Evolutionary conservation across 2,888 invertebrate genomes (phyloP).

Genomic region (Cheilosia vernalis): DNA sequence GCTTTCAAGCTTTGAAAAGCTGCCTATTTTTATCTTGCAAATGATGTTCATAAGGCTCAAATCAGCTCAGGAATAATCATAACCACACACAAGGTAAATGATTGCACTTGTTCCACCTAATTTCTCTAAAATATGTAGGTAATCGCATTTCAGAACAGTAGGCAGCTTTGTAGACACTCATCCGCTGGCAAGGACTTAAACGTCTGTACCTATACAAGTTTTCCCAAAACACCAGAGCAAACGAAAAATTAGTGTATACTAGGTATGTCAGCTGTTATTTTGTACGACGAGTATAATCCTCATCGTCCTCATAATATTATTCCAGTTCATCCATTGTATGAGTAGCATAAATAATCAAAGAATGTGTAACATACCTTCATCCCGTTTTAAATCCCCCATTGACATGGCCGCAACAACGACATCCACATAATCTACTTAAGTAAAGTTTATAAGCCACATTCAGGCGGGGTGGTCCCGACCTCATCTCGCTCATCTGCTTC

Average conservation of each 20-base stretch:
- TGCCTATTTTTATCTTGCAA: too few species aligned
- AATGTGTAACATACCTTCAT: slow-evolving; percentile 64
- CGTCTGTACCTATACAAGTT: background rate
- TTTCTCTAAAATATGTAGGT: too few species aligned
- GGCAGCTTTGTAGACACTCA: too few species aligned
- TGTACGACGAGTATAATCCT: slow-evolving; percentile 1
- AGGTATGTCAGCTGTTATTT: background rate
- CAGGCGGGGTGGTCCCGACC: slow-evolving; percentile 22
- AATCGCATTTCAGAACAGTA: too few species aligned
- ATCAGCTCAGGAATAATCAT: too few species aligned
- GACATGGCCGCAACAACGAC: slow-evolving; percentile 67
- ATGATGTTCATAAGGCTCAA: too few species aligned
- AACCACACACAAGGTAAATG: too few species aligned
- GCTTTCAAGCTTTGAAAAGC: too few species aligned
- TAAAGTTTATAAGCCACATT: slow-evolving; percentile 64
- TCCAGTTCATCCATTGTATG: slow-evolving; percentile 47
- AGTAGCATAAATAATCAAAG: slow-evolving; percentile 52
- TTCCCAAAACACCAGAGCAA: background rate
- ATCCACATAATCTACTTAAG: slow-evolving; percentile 68
- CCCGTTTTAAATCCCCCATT: slow-evolving; percentile 65
- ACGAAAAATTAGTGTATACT: slow-evolving; percentile 11
- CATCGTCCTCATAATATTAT: slow-evolving; percentile 15
- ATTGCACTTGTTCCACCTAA: too few species aligned
- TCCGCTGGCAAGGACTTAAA: background rate
- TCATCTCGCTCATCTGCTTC: slow-evolving; percentile 44